A percentile compares a stretch with the other conserved stretches of the same genome.
phyloP scores from a whole-genome alignment of 2,113 vertebrate genomes.

The Rutilus rutilus region DNA sequence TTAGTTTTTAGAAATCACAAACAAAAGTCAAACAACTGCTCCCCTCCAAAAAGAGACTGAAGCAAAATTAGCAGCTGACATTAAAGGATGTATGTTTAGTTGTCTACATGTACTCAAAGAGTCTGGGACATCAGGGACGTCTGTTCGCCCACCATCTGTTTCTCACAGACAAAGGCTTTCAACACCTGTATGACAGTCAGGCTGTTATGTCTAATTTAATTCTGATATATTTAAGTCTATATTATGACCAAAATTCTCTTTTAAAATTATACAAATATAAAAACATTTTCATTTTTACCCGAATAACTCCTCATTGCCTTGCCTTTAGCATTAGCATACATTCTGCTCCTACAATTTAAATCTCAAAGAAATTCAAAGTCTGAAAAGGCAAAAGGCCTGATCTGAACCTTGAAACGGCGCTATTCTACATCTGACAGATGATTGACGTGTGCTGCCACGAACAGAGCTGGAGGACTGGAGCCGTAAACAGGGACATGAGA shows the following conservation, averaged over 20 bases:
- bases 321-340: background rate
- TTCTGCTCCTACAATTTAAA: background rate
- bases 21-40: background rate
- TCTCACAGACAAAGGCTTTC: background rate
- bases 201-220: background rate
- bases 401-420: background rate
- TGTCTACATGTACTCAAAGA: background rate
- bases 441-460: constrained; percentile 3
- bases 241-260: background rate
- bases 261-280: background rate
- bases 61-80: no score
- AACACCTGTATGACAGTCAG: constrained; percentile 1
- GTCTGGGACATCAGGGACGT: background rate
- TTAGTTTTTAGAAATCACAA: background rate
- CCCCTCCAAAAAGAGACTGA: background rate
- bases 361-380: constrained; percentile 1
- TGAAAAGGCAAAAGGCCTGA: background rate
- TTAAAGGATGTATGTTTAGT: background rate
- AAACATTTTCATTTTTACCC: background rate
- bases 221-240: background rate
- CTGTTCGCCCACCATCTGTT: constrained; percentile 32
- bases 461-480: constrained; percentile 1
- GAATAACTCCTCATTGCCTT: background rate
- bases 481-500: background rate
- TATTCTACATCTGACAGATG: constrained; percentile 13